Percentiles rank a stretch among this genome's conserved stretches.
Conservation (phyloP, 2,797 vertebrate genomes). For the Phataginus tricuspis region DNA sequence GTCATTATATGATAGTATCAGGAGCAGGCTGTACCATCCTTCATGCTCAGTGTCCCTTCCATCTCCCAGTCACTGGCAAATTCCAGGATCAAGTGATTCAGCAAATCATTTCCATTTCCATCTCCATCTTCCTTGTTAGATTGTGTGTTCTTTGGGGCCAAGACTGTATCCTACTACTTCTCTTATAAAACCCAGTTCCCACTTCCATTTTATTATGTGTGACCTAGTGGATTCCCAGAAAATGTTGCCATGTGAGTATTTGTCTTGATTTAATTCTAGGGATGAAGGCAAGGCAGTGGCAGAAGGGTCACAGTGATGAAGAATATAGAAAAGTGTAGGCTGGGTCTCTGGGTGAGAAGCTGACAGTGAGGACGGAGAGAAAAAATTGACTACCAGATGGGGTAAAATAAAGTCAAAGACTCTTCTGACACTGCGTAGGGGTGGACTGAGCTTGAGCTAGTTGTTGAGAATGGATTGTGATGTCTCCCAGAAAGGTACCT, state of each 20-base stretch:
- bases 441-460: not conserved
- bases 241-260: not conserved
- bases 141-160: not conserved
- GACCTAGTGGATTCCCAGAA: not conserved
- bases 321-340: not conserved
- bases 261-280: not conserved
- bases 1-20: slow-evolving; percentile 68
- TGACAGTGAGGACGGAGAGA: not conserved
- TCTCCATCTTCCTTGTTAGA: not conserved
- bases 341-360: not conserved
- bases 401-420: not conserved
- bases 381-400: not conserved
- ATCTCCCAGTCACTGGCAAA: slow-evolving; percentile 20
- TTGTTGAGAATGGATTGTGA: not conserved
- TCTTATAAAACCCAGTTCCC: not conserved
- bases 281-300: not conserved
- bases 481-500: not conserved
- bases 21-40: slow-evolving; percentile 56
- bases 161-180: slow-evolving; percentile 15
- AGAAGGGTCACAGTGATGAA: not conserved
- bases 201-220: not conserved
- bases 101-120: slow-evolving; percentile 28
- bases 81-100: slow-evolving; percentile 66
- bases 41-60: slow-evolving; percentile 29
- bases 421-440: not conserved